Percentiles rank a stretch among this genome's conserved stretches.
Conservation (phyloP, 2,888 invertebrate genomes). For the Caenorhabditis imperialis region DNA sequence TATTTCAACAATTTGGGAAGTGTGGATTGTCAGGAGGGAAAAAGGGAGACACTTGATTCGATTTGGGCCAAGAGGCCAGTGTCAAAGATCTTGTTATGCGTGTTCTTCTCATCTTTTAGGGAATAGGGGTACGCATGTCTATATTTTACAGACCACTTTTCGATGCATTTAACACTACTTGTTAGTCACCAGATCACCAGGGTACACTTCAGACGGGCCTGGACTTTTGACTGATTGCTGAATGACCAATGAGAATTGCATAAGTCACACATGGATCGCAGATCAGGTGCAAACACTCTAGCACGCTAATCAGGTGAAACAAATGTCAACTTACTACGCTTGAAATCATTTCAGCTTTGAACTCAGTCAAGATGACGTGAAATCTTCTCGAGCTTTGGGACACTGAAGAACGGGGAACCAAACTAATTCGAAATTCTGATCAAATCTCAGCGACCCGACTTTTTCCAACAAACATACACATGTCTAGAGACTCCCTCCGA, state of each 20-base stretch:
- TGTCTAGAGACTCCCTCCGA: not conserved
- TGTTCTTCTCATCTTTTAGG: slow-evolving; percentile 16
- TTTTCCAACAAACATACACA: no score
- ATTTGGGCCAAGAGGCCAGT: slow-evolving; percentile 15
- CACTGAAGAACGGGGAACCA: no score
- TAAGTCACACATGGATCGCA: slow-evolving; percentile 16
- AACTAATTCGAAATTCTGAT: slow-evolving; percentile 25
- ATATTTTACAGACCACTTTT: not conserved
- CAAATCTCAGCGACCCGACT: slow-evolving; percentile 26
- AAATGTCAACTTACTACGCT: no score
- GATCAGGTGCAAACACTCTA: slow-evolving; percentile 4
- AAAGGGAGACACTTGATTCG: slow-evolving; percentile 31
- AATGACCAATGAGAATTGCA: slow-evolving; percentile 25
- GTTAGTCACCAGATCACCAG: no score
- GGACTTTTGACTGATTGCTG: slow-evolving; percentile 21
- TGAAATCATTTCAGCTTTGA: no score
- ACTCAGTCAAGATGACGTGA: no score
- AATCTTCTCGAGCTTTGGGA: no score
- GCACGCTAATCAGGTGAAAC: slow-evolving; percentile 3
- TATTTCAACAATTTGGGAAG: not conserved
- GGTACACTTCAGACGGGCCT: no score
- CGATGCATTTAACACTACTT: no score
- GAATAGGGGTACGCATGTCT: not conserved
- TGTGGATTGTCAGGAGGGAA: no score
- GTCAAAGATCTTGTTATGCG: slow-evolving; percentile 38